Evolutionary conservation across 2,797 vertebrate species (phyloP), one percentile per base, ranked within the genome.

Genomic region (Adrianichthys oophorus): DNA sequence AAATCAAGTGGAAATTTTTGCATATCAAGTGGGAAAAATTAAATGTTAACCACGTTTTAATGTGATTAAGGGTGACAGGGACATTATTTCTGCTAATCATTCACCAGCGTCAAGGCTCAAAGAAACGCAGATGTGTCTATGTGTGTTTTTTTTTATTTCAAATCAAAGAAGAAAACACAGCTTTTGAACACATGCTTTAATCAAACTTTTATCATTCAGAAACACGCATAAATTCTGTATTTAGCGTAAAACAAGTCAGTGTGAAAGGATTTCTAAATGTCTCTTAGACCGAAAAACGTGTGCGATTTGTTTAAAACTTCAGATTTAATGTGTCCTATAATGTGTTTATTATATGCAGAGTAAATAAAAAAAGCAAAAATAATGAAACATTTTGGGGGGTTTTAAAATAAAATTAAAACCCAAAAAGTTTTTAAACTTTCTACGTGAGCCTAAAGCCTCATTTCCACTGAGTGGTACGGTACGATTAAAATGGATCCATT

Each of bases 51-150:
- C 95, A 98, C 94, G 93, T 98, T 98, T 98, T 98, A 99, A 98
- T 98, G 96, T 98, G 95, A 99, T 99, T 98, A 99, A 97, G 93
- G 93, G 94, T 98, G 96, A 98, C 95, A 98, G 95, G 95, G 95
- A 97, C 95, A 99, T 99, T 98, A 99, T 98, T 98, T 98, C 97
- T 98, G 96, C 97, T 99, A 98, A 98, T 98, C 97, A 98, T 93
- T 98, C 96, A 98, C 78, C 73, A 70, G 92, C 92, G 93, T 95
- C 94, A 95, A 93, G 90, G 92, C 93, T 96, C 93, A 94, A 95
- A 94, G 91, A 94, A 93, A 92, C 92, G 93, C 87, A 90, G 90
- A 88, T 90, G 86, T 85, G 71, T 81, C 77, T 92, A 94, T 91
- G 78, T 81, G 90, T 65, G 89, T 87, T 82, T 84, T 84, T 29